Conservation (phyloP, 2,797 vertebrate species). For the Morus bassanus region DNA sequence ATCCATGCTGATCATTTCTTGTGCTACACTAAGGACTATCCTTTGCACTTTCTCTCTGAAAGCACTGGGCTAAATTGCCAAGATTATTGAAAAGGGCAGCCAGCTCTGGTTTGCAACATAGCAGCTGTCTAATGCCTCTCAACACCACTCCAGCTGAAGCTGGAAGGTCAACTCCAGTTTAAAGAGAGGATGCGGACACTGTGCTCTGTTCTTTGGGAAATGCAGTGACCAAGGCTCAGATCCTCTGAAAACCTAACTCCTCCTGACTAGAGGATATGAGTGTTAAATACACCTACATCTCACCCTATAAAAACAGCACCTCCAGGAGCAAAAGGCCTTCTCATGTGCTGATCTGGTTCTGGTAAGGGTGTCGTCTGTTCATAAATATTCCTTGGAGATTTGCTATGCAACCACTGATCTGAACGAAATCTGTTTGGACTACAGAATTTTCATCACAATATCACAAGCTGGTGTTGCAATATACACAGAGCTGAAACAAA, state of each 20-base stretch:
- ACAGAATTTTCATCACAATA: constrained; percentile 23
- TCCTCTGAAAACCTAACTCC: neutral
- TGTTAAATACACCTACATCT: neutral
- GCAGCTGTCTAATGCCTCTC: neutral
- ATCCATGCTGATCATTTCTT: neutral
- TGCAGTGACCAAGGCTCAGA: neutral
- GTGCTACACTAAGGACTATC: neutral
- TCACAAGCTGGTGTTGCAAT: constrained; percentile 13
- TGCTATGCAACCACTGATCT: constrained; percentile 3
- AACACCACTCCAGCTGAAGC: neutral
- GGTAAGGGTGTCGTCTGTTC: constrained; percentile 39
- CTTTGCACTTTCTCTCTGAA: neutral
- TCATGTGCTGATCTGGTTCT: neutral
- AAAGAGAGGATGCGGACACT: neutral
- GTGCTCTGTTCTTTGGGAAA: neutral
- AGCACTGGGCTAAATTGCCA: neutral
- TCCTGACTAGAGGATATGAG: neutral
- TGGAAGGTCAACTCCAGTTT: neutral
- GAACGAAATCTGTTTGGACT: constrained; percentile 31
- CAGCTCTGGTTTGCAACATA: neutral
- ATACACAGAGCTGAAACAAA: neutral
- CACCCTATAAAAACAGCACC: constrained; percentile 8
- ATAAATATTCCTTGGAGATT: constrained; percentile 43
- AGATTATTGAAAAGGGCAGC: neutral
- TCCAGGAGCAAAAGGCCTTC: constrained; percentile 31